Evolutionary conservation across 1,140 invertebrate genomes (phyloP).

Genomic region (Pentalonia nigronervosa): DNA sequence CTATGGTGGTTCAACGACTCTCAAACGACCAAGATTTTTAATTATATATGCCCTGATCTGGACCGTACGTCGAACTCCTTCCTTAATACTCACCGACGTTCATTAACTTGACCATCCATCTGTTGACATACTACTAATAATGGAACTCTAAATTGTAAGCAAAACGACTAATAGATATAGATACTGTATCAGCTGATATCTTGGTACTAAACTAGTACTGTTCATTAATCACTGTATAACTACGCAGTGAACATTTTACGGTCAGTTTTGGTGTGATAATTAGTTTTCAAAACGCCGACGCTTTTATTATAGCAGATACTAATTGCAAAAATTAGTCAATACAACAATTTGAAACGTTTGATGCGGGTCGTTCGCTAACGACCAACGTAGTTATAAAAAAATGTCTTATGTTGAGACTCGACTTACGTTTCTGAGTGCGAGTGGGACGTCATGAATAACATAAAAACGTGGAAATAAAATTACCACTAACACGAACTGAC

Average conservation of each 20-base stretch:
- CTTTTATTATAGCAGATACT: background rate
- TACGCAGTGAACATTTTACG: background rate
- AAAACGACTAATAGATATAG: background rate
- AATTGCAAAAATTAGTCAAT: background rate
- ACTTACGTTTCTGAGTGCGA: background rate
- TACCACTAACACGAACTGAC: background rate
- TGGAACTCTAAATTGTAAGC: background rate
- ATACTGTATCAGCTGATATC: background rate
- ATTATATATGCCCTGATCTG: background rate
- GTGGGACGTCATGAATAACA: background rate
- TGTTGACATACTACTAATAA: background rate
- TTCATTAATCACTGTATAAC: background rate
- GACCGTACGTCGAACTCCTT: background rate
- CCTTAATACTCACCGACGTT: background rate
- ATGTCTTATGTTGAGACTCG: background rate
- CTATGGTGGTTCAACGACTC: no score
- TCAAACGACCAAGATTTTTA: background rate
- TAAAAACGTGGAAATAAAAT: background rate
- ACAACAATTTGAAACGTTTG: background rate
- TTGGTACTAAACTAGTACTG: background rate
- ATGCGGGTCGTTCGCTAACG: background rate
- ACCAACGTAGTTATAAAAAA: background rate
- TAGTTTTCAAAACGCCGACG: background rate
- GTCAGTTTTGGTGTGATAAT: background rate
- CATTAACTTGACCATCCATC: background rate